Percentiles rank a stretch among this genome's conserved stretches.
These are phyloP conservation scores for Neomonachus schauinslandi DNA, from an alignment of 2,113 vertebrate genomes.

Conservation along the genomic window DNA sequence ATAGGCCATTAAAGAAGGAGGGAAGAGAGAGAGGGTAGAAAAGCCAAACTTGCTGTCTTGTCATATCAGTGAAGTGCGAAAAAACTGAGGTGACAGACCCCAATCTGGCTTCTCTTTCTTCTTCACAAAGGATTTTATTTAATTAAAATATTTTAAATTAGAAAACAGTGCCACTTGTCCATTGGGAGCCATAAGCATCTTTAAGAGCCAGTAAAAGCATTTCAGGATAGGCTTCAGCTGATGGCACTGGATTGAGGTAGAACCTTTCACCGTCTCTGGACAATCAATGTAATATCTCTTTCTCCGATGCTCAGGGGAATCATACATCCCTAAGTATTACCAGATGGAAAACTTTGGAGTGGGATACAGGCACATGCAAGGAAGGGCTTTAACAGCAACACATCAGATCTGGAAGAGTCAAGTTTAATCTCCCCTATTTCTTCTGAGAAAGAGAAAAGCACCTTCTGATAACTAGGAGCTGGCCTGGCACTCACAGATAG, in stretches of 20 bases:
- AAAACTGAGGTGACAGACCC: slow-evolving; percentile 61
- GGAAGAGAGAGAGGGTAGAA: slow-evolving; percentile 12
- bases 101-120: slow-evolving; percentile 60
- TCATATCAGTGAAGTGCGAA: slow-evolving; percentile 61
- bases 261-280: slow-evolving; percentile 10
- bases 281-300: slow-evolving; percentile 62
- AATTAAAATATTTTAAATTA: slow-evolving; percentile 79
- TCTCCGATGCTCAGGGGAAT: slow-evolving; percentile 23
- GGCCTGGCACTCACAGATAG: neutral
- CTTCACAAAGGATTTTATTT: slow-evolving; percentile 73
- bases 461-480: neutral
- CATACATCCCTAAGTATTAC: neutral
- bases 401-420: slow-evolving; percentile 12
- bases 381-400: neutral
- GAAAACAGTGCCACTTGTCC: slow-evolving; percentile 60
- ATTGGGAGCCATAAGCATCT: slow-evolving; percentile 56
- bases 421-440: neutral
- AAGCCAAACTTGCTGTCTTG: slow-evolving; percentile 63
- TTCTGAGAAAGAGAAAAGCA: slow-evolving; percentile 22
- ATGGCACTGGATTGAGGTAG: neutral
- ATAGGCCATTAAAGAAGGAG: slow-evolving; percentile 65
- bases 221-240: slow-evolving; percentile 41
- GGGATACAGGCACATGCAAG: neutral
- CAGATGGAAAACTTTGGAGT: neutral
- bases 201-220: slow-evolving; percentile 68